phyloP scores from a whole-genome alignment of 2,797 vertebrate species.

The Rhynchonycteris naso region DNA sequence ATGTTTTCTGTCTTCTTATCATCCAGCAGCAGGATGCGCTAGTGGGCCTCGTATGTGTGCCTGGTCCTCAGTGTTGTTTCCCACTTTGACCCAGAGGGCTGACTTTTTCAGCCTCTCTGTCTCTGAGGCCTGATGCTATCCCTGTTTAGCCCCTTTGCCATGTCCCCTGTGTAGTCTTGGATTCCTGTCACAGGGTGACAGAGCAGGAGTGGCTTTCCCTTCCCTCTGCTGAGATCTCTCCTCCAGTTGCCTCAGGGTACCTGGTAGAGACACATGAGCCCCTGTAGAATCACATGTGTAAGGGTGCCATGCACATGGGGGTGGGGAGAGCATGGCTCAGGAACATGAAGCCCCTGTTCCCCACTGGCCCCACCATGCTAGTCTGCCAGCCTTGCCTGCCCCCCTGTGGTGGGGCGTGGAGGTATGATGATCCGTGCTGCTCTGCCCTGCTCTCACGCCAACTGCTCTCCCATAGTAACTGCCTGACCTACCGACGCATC shows the following conservation, averaged over 20 bases:
- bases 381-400: not conserved
- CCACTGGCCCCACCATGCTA: not conserved
- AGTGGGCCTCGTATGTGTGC: not conserved
- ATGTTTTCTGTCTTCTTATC: not conserved
- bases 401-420: not conserved
- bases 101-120: not conserved
- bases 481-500: slow-evolving; percentile 97
- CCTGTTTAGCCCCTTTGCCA: not conserved
- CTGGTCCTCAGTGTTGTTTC: not conserved
- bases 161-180: not conserved
- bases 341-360: not conserved
- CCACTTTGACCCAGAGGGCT: not conserved
- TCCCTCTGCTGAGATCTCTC: not conserved
- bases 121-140: not conserved
- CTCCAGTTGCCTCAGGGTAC: not conserved
- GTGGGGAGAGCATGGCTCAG: not conserved
- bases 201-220: not conserved
- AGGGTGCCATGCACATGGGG: not conserved
- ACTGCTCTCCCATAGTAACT: slow-evolving; percentile 89
- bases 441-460: not conserved
- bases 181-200: not conserved
- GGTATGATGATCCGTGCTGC: fast-evolving
- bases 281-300: not conserved
- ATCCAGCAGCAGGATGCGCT: fast-evolving
- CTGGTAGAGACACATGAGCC: not conserved